phyloP scores from a whole-genome alignment of 2,888 invertebrate species.

The Drosophila peninsularis region DNA sequence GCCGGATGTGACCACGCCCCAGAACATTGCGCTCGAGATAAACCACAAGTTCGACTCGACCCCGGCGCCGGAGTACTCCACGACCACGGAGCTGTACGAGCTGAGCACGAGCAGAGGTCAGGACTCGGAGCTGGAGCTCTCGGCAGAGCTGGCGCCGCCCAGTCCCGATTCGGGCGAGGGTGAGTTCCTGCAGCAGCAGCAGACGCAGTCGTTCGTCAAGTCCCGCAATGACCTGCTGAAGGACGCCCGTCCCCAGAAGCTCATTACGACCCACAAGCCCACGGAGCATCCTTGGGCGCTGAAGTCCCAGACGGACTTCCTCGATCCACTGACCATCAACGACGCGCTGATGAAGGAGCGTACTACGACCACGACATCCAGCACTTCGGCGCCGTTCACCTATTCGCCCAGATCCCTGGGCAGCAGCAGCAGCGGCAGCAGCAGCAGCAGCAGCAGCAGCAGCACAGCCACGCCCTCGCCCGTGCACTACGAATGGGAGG shows the following conservation, averaged over 20 bases:
- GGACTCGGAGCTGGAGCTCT: slow-evolving; percentile 72
- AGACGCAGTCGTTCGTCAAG: slow-evolving; percentile 89
- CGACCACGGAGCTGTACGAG: slow-evolving; percentile 83
- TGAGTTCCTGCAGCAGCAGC: slow-evolving; percentile 89
- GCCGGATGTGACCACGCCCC: slow-evolving; percentile 85
- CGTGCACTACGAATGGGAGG: slow-evolving; percentile 81
- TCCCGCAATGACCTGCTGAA: slow-evolving; percentile 85
- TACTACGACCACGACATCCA: slow-evolving; percentile 57
- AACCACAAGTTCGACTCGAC: slow-evolving; percentile 80
- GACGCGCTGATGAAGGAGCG: slow-evolving; percentile 86
- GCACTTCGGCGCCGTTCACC: slow-evolving; percentile 83
- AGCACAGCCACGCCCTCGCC: slow-evolving; percentile 80
- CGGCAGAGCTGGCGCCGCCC: slow-evolving; percentile 85
- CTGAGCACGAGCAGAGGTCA: slow-evolving; percentile 86
- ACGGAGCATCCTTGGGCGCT: slow-evolving; percentile 85
- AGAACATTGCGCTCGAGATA: slow-evolving; percentile 87
- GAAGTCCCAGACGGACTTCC: slow-evolving; percentile 87
- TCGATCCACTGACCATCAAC: slow-evolving; percentile 90
- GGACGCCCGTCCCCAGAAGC: slow-evolving; percentile 57
- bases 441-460: slow-evolving; percentile 12
- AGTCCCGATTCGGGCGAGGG: slow-evolving; percentile 83
- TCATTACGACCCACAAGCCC: slow-evolving; percentile 68
- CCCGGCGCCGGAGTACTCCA: slow-evolving; percentile 61
- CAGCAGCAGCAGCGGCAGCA: slow-evolving; percentile 23
- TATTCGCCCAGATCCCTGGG: slow-evolving; percentile 53